Evolutionary conservation across 1,140 invertebrate genomes (phyloP).

Genomic region (Scaptomyza pallida): DNA sequence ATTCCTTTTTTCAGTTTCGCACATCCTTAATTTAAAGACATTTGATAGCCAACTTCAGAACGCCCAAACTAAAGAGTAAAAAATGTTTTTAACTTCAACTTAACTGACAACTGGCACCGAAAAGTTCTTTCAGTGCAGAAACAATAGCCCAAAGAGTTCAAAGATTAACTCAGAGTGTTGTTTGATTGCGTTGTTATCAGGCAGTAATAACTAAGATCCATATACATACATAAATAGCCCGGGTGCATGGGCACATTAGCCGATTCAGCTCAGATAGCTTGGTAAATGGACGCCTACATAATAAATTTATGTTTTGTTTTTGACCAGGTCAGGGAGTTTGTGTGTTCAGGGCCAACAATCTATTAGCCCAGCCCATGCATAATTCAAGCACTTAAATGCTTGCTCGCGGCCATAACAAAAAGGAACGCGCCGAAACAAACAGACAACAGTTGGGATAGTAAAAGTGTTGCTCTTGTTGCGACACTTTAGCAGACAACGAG

Average conservation of each 20-base stretch:
- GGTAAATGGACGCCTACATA: background rate
- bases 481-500: slow-evolving; percentile 7
- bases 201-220: too few species aligned
- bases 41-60: too few species aligned
- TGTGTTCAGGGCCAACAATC: slow-evolving; percentile 13
- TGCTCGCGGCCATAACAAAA: slow-evolving; percentile 15
- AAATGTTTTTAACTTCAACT: too few species aligned
- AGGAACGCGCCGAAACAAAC: slow-evolving; percentile 2
- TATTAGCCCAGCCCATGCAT: slow-evolving; percentile 48
- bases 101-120: too few species aligned
- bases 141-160: too few species aligned
- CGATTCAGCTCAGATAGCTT: background rate
- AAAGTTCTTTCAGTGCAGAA: too few species aligned
- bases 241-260: background rate
- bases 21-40: too few species aligned
- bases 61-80: too few species aligned
- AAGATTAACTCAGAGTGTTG: too few species aligned
- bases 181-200: background rate
- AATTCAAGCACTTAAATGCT: slow-evolving; percentile 54
- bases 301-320: background rate
- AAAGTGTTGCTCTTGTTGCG: slow-evolving; percentile 11
- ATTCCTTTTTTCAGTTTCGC: too few species aligned
- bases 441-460: slow-evolving; percentile 10
- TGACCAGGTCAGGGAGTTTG: background rate
- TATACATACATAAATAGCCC: too few species aligned